Percentiles rank a stretch among this genome's conserved stretches.
Conservation (phyloP, 2,888 invertebrate species). For the Allacma fusca region DNA sequence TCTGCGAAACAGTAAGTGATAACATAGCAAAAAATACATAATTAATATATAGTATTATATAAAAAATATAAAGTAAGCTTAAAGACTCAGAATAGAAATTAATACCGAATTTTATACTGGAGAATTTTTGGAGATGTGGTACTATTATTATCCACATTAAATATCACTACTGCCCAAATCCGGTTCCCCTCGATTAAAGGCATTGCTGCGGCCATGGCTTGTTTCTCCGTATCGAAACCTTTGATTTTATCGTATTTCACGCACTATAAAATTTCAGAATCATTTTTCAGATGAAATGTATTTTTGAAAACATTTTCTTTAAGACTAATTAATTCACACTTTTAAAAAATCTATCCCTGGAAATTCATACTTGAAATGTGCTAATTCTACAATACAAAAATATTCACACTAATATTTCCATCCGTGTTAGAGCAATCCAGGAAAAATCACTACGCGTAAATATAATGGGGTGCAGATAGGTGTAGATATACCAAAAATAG, state of each 20-base stretch:
- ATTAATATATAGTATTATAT: too few species aligned
- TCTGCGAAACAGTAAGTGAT: slow-evolving; percentile 24
- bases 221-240: slow-evolving; percentile 66
- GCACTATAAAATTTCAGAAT: slow-evolving; percentile 64
- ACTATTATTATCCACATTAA: slow-evolving; percentile 60
- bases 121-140: slow-evolving; percentile 66
- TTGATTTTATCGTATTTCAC: slow-evolving; percentile 65
- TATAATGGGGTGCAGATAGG: background rate
- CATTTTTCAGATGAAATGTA: background rate
- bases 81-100: too few species aligned
- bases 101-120: slow-evolving; percentile 72
- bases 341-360: too few species aligned
- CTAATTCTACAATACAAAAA: too few species aligned
- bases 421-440: too few species aligned
- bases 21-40: background rate
- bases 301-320: background rate
- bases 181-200: slow-evolving; percentile 70
- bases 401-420: background rate
- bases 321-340: too few species aligned
- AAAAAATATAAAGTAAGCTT: too few species aligned
- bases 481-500: too few species aligned
- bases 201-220: slow-evolving; percentile 70
- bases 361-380: too few species aligned
- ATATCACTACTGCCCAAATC: slow-evolving; percentile 75
- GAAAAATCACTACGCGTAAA: too few species aligned